Evolutionary conservation across 2,113 vertebrate genomes (phyloP).

Genomic region (Thymallus thymallus): DNA sequence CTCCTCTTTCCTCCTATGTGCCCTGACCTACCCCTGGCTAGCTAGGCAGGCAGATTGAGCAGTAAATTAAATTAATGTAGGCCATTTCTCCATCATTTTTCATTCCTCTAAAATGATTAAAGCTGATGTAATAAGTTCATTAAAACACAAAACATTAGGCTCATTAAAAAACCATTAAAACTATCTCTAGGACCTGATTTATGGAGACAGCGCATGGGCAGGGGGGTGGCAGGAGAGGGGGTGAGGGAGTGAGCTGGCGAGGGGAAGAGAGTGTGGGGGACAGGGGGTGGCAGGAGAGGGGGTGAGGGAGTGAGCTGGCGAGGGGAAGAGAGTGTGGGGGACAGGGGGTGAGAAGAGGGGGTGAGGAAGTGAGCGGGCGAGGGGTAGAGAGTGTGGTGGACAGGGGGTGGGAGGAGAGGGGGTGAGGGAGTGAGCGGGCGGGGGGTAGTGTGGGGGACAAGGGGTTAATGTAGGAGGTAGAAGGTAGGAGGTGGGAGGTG

Average conservation of each 20-base stretch:
- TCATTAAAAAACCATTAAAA: slow-evolving; percentile 98
- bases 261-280: too few species aligned
- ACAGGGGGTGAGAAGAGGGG: too few species aligned
- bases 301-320: too few species aligned
- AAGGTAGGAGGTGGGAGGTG: slow-evolving; percentile 29
- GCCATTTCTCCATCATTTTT: slow-evolving; percentile 89
- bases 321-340: too few species aligned
- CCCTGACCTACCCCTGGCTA: slow-evolving; percentile 53
- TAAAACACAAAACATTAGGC: slow-evolving; percentile 93
- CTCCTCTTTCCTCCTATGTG: slow-evolving; percentile 21
- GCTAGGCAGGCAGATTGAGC: slow-evolving; percentile 74
- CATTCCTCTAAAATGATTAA: slow-evolving; percentile 89
- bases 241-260: too few species aligned
- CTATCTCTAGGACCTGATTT: slow-evolving; percentile 84
- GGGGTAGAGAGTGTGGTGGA: too few species aligned
- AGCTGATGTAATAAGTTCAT: slow-evolving; percentile 91
- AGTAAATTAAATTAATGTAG: slow-evolving; percentile 89
- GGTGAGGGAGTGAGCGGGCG: slow-evolving; percentile 25
- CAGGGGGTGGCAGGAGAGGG: too few species aligned
- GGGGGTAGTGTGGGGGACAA: too few species aligned
- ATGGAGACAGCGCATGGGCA: slow-evolving; percentile 72
- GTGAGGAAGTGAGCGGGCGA: too few species aligned
- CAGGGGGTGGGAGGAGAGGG: neutral
- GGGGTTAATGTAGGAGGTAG: too few species aligned
- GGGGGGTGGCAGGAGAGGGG: slow-evolving; percentile 48